phyloP scores from a whole-genome alignment of 2,888 invertebrate species.

The Polia nebulosa region DNA sequence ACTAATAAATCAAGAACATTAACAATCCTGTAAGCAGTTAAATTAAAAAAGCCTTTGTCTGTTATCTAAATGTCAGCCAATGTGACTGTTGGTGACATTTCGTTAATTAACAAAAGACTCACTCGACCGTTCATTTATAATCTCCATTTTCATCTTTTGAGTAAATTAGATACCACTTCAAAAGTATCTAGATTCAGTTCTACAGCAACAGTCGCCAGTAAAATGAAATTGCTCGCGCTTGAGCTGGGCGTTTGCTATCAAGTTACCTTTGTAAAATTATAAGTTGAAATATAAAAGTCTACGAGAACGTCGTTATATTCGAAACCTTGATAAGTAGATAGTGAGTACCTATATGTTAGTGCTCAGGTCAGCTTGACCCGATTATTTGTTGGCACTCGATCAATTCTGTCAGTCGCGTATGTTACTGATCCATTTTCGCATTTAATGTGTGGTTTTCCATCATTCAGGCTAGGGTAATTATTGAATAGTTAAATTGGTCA shows the following conservation, averaged over 20 bases:
- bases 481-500: constrained; percentile 40
- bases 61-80: constrained; percentile 48
- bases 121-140: constrained; percentile 35
- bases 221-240: constrained; percentile 31
- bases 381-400: constrained; percentile 79
- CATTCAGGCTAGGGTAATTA: constrained; percentile 56
- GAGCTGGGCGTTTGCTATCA: constrained; percentile 23
- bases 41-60: constrained; percentile 35
- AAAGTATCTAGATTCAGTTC: constrained; percentile 27
- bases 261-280: constrained; percentile 31
- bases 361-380: constrained; percentile 72
- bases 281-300: constrained; percentile 38
- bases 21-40: constrained; percentile 17
- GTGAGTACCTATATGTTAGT: constrained; percentile 59
- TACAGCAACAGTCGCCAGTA: constrained; percentile 20
- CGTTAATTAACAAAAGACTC: constrained; percentile 51
- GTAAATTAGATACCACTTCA: constrained; percentile 43
- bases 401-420: constrained; percentile 77
- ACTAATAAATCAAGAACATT: constrained; percentile 19
- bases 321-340: constrained; percentile 65
- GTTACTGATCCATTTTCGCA: constrained; percentile 77
- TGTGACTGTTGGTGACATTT: constrained; percentile 48
- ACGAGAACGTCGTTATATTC: constrained; percentile 61
- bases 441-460: constrained; percentile 72
- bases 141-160: constrained; percentile 44